Evolutionary conservation across 2,888 invertebrate species (phyloP), one percentile per base, ranked within the genome.

Genomic region (Macrosiphum euphorbiae): DNA sequence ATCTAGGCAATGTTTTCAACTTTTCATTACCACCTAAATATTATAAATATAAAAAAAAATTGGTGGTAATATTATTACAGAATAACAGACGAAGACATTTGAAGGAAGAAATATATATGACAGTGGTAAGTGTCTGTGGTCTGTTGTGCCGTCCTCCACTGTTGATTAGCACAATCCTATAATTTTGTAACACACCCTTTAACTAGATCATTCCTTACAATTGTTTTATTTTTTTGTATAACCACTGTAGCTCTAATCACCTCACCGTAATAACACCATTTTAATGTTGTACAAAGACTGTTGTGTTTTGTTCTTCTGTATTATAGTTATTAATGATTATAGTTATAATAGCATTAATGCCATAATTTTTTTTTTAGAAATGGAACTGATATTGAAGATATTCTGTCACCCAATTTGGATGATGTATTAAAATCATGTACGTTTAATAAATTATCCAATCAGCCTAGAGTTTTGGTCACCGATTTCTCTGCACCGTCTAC

Each of bases 391-490:
- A 96, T 96, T 90, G 97, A 97, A 94, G 97, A 97, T 95, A 96
- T 97, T 95, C 96, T 97, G 95, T 97, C 97, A 94, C 97, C 97
- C 95, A 97, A 97, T 95, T 95, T 97, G 95, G 97, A 97, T 95
- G 96, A 97, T 94, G 96, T 97, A 95, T 96, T 97, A 94, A 96
- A 95, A 85, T 95, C 94, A 24, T 93, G 95, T 90, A 94, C 95
- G 13, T 95, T 94, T 91, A 94, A 94, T 35, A 95, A 95, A 90
- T 95, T 95, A 92, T 95, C 95, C 91, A 95, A 94, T 92, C 93
- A 94, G 90, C 94, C 94, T 58, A 94, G 94, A 88, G 94, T 95
- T 92, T 94, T 94, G 41, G 94, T 95, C 85, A 95, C 95, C 1
- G 95, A 95, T 94, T 95, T 94, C 52, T 94, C 93, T 90, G 90